Conservation (phyloP, 2,888 invertebrate genomes). For the Sinelater perroti region DNA sequence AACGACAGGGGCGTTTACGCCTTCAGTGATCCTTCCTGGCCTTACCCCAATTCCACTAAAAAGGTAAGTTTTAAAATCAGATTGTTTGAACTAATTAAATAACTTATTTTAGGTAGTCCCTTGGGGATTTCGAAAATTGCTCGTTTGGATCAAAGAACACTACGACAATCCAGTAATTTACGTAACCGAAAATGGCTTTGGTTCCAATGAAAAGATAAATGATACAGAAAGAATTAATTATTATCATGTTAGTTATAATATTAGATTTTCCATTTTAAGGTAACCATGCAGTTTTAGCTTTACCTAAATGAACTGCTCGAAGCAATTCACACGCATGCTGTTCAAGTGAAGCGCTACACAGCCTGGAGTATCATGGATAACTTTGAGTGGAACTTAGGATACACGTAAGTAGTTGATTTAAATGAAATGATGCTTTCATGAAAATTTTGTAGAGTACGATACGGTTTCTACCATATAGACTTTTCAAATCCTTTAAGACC, state of each 20-base stretch:
- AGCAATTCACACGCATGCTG: constrained; percentile 53
- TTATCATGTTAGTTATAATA: constrained; percentile 27
- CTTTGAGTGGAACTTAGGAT: constrained; percentile 69
- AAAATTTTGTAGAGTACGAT: constrained; percentile 66
- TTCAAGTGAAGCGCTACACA: constrained; percentile 65
- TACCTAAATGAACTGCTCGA: neutral
- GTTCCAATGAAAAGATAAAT: constrained; percentile 60
- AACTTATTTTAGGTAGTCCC: constrained; percentile 54
- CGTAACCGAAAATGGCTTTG: constrained; percentile 68
- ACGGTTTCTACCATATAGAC: constrained; percentile 74
- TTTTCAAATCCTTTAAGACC: constrained; percentile 66
- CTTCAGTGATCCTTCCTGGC: constrained; percentile 4
- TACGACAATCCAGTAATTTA: constrained; percentile 64
- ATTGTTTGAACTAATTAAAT: constrained; percentile 42
- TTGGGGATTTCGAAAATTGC: constrained; percentile 65
- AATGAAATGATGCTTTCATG: constrained; percentile 8
- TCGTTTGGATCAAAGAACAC: constrained; percentile 59
- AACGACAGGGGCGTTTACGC: constrained; percentile 55
- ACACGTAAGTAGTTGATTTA: constrained; percentile 59
- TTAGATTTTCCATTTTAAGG: neutral
- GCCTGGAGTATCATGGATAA: constrained; percentile 72
- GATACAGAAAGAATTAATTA: constrained; percentile 63
- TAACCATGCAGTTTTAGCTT: neutral
- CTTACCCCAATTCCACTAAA: no score
- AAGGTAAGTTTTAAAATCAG: no score